Evolutionary conservation across 2,888 invertebrate genomes (phyloP).

Genomic region (Caenorhabditis sulstoni): DNA sequence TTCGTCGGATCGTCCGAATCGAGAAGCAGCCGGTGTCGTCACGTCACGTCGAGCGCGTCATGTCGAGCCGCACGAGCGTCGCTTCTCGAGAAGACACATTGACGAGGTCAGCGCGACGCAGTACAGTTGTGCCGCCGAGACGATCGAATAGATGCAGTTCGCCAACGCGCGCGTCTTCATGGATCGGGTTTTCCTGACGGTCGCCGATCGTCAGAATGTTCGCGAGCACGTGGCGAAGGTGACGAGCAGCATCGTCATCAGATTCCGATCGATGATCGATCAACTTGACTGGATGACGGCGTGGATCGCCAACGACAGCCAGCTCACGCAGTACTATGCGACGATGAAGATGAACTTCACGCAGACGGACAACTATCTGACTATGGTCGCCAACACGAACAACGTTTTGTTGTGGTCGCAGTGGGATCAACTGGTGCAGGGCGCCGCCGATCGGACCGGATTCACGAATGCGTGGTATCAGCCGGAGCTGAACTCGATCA

Average conservation of each 20-base stretch:
- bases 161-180: too few relatives aligned
- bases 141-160: too few relatives aligned
- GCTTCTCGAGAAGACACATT: too few relatives aligned
- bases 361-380: constrained; percentile 53
- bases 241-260: constrained; percentile 65
- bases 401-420: constrained; percentile 57
- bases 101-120: too few relatives aligned
- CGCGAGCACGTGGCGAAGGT: constrained; percentile 70
- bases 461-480: constrained; percentile 73
- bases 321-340: constrained; percentile 67
- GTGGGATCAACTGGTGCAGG: constrained; percentile 58
- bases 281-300: constrained; percentile 76
- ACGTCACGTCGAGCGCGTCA: constrained; percentile 55
- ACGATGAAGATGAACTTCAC: constrained; percentile 59
- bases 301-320: constrained; percentile 68
- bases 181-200: constrained; percentile 71
- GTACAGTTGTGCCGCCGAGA: too few relatives aligned
- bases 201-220: constrained; percentile 45
- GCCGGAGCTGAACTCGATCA: constrained; percentile 74
- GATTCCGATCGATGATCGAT: constrained; percentile 75
- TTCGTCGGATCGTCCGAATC: constrained; percentile 32
- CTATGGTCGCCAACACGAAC: constrained; percentile 48
- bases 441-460: constrained; percentile 57
- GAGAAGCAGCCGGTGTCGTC: constrained; percentile 27
- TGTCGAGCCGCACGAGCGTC: constrained; percentile 27